These are phyloP conservation scores for Phymanthus crucifer DNA, from an alignment of 92 coral and sea anemone genomes.

Conservation along the genomic window DNA sequence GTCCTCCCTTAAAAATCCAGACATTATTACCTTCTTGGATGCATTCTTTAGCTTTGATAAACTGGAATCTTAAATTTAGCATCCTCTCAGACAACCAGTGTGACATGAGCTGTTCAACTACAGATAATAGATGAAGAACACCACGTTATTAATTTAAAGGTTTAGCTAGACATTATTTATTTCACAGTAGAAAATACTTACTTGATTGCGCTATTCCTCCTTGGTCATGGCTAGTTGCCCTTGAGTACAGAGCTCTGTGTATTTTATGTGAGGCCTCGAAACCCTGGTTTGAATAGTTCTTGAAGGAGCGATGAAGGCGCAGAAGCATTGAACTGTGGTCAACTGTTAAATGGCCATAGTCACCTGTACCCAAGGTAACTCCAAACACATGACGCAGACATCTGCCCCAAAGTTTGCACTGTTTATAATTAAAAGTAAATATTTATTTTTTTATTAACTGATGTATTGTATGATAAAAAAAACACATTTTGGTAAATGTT, in stretches of 20 bases:
- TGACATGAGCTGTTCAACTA: slow-evolving; percentile 47
- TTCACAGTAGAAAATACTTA: slow-evolving; percentile 13
- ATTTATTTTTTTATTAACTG: neutral
- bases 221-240: slow-evolving; percentile 40
- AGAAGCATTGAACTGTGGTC: slow-evolving; percentile 41
- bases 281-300: slow-evolving; percentile 36
- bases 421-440: neutral
- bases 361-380: slow-evolving; percentile 20
- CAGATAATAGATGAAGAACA: neutral
- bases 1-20: neutral
- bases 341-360: slow-evolving; percentile 23
- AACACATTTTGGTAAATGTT: slow-evolving; percentile 6
- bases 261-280: slow-evolving; percentile 45
- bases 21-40: slow-evolving; percentile 25
- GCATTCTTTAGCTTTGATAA: slow-evolving; percentile 36
- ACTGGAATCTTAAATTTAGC: slow-evolving; percentile 32
- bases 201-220: slow-evolving; percentile 30
- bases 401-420: slow-evolving; percentile 39
- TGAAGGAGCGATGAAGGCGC: slow-evolving; percentile 37
- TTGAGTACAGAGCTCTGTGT: slow-evolving; percentile 39
- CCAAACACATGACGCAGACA: slow-evolving; percentile 40
- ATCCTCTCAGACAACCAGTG: slow-evolving; percentile 51
- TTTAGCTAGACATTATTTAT: slow-evolving; percentile 4
- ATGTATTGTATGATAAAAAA: too few relatives aligned
- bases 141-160: neutral